A percentile compares a stretch with the other conserved stretches of the same genome.
phyloP scores from a whole-genome alignment of 2,888 invertebrate genomes.

The Baronia brevicornis region DNA sequence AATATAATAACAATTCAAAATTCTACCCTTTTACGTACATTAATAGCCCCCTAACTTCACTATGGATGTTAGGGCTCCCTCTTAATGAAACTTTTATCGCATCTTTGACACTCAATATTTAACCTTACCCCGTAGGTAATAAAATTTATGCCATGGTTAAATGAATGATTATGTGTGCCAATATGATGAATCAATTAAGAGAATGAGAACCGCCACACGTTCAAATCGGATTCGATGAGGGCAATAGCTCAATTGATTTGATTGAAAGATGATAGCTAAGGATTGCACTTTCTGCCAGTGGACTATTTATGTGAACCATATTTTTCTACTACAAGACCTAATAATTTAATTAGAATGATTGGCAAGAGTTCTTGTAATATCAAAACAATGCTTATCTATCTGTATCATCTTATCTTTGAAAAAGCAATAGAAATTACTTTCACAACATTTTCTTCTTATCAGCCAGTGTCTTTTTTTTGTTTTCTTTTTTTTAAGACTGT shows the following conservation, averaged over 20 bases:
- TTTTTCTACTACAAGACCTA: no score
- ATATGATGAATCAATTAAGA: conserved; percentile 65
- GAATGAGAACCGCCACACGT: conserved; percentile 38
- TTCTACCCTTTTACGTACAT: conserved; percentile 61
- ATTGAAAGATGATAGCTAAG: conserved; percentile 18
- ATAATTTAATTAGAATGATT: no score
- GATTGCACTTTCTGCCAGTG: no score
- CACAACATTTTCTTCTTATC: no score
- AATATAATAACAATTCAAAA: conserved; percentile 68
- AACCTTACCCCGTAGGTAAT: conserved; percentile 15
- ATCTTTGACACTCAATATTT: not conserved
- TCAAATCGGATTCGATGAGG: conserved; percentile 9
- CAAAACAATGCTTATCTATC: no score
- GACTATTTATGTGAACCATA: no score
- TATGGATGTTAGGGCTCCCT: conserved; percentile 27
- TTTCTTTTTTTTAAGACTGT: no score
- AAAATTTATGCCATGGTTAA: conserved; percentile 14
- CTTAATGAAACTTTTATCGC: conserved; percentile 11
- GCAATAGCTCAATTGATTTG: no score
- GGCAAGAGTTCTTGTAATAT: no score
- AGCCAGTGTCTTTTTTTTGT: no score
- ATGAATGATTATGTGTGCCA: conserved; percentile 21
- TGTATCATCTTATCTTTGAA: no score
- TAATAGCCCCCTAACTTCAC: conserved; percentile 49
- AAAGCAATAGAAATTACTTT: no score